Evolutionary conservation across 2,113 vertebrate species (phyloP).

Genomic region (Cervus canadensis): DNA sequence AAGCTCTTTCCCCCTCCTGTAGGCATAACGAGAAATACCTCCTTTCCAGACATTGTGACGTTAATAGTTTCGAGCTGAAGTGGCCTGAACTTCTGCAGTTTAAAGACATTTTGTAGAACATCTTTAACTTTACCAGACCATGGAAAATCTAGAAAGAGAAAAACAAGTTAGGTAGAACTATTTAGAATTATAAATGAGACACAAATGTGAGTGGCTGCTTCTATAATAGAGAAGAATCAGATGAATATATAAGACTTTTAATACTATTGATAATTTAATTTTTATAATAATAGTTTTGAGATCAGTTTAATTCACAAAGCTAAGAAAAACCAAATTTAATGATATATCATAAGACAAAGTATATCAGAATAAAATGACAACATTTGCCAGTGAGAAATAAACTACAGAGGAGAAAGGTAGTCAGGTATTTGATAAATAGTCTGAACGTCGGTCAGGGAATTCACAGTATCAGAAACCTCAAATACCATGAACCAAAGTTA

Average conservation of each 20-base stretch:
- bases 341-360: neutral
- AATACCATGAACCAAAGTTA: neutral
- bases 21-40: slow-evolving; percentile 97
- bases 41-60: slow-evolving; percentile 89
- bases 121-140: slow-evolving; percentile 88
- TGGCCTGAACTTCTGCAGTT: slow-evolving; percentile 87
- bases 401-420: neutral
- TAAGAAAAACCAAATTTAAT: slow-evolving; percentile 6
- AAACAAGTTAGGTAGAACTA: neutral
- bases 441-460: neutral
- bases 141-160: slow-evolving; percentile 85
- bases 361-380: neutral
- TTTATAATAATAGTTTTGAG: neutral
- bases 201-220: neutral
- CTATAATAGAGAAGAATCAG: neutral
- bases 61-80: slow-evolving; percentile 94
- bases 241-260: neutral
- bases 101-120: slow-evolving; percentile 84
- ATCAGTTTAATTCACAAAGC: neutral
- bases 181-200: neutral
- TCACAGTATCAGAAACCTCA: neutral
- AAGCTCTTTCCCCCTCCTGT: slow-evolving; percentile 97
- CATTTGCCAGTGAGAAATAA: neutral
- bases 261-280: neutral
- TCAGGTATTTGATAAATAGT: neutral